Base-by-base conservation (phyloP, 2,113 vertebrate species). In the Sturnus vulgaris region DNA sequence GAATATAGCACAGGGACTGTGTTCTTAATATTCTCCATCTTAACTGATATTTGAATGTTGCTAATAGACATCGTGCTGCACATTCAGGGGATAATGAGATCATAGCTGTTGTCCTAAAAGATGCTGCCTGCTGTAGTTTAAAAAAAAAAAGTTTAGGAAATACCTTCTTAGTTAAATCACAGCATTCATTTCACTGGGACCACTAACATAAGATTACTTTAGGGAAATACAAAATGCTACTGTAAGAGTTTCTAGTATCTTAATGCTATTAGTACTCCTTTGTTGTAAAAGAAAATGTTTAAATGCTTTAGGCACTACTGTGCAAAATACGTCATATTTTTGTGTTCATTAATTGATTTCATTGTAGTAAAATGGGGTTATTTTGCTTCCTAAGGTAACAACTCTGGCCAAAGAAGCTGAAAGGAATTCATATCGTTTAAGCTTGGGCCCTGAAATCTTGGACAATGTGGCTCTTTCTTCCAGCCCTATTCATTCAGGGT, bases 401-500 rank as follows among this genome's bases (percentile, higher is more conserved):
- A 92, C 97, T 40, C 97, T 99, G 68, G 89, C 98, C 92, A 98
- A 99, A 92, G 98, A 99, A 89, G 98, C 98, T 57, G 99, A 99
- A 93, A 99, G 97, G 94, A 99, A 98, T 91, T 98, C 98, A 0
- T 99, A 98, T 96, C 98, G 98, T 82, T 97, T 99, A 81, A 99
- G 98, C 96, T 99, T 99, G 99, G 98, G 98, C 77, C 98, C 98
- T 40, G 99, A 99, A 89, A 98, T 99, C 95, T 96, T 99, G 97
- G 99, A 99, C 97, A 99, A 99, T 12, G 98, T 99, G 92, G 99
- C 98, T 63, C 98, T 99, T 95, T 99, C 99, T 86, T 99, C 98
- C 90, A 99, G 99, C 86, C 99, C 99, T 72, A 98, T 99, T 90
- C 99, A 99, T 97, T 99, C 99, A 80, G 99, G 99, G 99, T 99